A percentile compares a stretch with the other conserved stretches of the same genome.
These are phyloP conservation scores for Peromyscus californicus DNA, from an alignment of 2,113 vertebrate genomes.

Conservation along the genomic window DNA sequence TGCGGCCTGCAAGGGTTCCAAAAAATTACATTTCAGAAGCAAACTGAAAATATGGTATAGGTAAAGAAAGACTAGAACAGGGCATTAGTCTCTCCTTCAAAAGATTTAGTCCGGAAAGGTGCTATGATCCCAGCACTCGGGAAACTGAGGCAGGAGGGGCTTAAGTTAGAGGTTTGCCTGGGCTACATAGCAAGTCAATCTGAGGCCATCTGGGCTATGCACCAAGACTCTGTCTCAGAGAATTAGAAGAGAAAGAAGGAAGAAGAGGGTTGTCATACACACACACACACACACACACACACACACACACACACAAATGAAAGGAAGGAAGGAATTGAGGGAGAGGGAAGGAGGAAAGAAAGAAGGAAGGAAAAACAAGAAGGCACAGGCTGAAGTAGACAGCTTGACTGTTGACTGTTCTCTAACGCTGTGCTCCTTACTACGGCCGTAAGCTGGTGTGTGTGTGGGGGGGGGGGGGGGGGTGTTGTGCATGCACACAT, in stretches of 20 bases:
- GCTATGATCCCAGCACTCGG: no score
- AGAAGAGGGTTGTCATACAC: not conserved
- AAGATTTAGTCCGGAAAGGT: not conserved
- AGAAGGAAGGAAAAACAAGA: no score
- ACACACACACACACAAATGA: not conserved
- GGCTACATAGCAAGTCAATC: no score
- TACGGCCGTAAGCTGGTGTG: not conserved
- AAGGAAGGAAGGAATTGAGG: not conserved
- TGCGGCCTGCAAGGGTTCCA: not conserved
- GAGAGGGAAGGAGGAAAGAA: no score
- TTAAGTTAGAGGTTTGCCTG: not conserved
- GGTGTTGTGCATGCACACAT: not conserved
- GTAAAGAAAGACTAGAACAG: not conserved
- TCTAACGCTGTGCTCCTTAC: not conserved
- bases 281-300: not conserved
- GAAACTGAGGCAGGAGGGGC: not conserved
- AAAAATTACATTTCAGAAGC: constrained; percentile 3
- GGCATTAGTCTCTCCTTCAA: not conserved
- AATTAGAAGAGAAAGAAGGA: not conserved
- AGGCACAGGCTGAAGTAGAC: not conserved
- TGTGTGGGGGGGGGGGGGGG: no score
- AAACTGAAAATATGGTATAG: not conserved
- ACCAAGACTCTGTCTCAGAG: not conserved
- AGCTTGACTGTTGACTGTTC: not conserved
- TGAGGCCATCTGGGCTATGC: not conserved